These are phyloP conservation scores for Moxostoma hubbsi DNA, from an alignment of 2,797 vertebrate genomes.

Conservation along the genomic window DNA sequence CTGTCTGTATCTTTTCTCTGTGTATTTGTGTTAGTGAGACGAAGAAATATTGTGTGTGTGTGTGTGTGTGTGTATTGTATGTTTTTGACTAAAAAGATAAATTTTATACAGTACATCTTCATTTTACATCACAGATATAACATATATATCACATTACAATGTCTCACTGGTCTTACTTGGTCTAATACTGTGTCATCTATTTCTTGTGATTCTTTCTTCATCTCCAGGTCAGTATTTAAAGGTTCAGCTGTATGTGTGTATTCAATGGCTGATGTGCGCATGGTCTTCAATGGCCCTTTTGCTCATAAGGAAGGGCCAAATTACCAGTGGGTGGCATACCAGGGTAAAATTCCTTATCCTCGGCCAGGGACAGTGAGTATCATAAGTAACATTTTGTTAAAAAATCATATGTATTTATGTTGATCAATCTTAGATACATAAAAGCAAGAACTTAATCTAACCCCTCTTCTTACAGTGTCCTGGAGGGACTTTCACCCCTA, in stretches of 20 bases:
- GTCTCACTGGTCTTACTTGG: no score
- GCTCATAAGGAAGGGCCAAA: constrained; percentile 98
- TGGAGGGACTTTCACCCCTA: constrained; percentile 96
- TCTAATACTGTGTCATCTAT: no score
- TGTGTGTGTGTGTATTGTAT: no score
- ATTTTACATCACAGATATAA: no score
- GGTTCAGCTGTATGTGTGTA: constrained; percentile 98
- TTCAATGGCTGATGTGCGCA: constrained; percentile 98
- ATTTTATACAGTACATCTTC: no score
- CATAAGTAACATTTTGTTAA: neutral
- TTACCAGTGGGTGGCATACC: constrained; percentile 99
- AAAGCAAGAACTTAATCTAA: neutral
- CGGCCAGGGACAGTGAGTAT: constrained; percentile 93
- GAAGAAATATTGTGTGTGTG: no score
- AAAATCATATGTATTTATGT: neutral
- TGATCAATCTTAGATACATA: neutral
- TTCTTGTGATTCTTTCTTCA: constrained; percentile 2
- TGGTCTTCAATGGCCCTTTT: constrained; percentile 98
- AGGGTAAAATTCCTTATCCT: constrained; percentile 97
- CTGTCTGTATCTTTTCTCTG: neutral
- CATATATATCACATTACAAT: no score
- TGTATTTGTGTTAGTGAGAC: no score
- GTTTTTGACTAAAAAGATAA: no score
- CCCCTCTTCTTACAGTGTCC: constrained; percentile 83
- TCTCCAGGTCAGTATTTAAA: constrained; percentile 91